Evolutionary conservation across 2,113 vertebrate species (phyloP).

Genomic region (Tetraodon nigroviridis): DNA sequence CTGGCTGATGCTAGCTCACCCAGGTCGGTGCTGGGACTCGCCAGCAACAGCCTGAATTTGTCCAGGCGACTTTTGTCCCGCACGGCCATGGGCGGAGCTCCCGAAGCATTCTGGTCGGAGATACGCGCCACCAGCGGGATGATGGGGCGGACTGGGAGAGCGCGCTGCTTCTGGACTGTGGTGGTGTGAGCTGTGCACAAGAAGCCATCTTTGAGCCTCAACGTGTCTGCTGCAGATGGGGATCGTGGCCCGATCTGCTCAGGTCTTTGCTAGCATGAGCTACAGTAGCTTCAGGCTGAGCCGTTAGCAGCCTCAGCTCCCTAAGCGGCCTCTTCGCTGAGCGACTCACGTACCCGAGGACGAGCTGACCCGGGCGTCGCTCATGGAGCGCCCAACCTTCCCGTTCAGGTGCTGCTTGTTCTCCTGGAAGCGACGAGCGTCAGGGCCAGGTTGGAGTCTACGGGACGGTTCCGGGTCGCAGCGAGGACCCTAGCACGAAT

Average conservation of each 20-base stretch:
- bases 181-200: constrained; percentile 65
- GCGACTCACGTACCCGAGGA: constrained; percentile 75
- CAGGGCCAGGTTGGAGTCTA: constrained; percentile 64
- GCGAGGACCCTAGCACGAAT: constrained; percentile 64
- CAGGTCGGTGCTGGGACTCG: constrained; percentile 89
- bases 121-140: constrained; percentile 95
- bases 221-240: no score
- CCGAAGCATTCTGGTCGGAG: constrained; percentile 95
- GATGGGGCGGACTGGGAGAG: constrained; percentile 87
- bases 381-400: constrained; percentile 84
- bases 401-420: constrained; percentile 69
- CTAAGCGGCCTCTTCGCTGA: no score
- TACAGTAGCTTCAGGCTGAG: no score
- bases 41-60: constrained; percentile 91
- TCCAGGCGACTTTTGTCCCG: constrained; percentile 93
- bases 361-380: constrained; percentile 81
- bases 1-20: constrained; percentile 66
- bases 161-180: constrained; percentile 89
- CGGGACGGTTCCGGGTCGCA: constrained; percentile 56
- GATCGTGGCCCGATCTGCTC: no score
- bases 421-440: constrained; percentile 54
- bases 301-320: no score
- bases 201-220: not conserved
- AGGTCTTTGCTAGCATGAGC: no score
- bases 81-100: constrained; percentile 90